Percentiles rank a stretch among this genome's conserved stretches.
Conservation (phyloP, 2,888 invertebrate genomes). For the Cheilosia impressa region DNA sequence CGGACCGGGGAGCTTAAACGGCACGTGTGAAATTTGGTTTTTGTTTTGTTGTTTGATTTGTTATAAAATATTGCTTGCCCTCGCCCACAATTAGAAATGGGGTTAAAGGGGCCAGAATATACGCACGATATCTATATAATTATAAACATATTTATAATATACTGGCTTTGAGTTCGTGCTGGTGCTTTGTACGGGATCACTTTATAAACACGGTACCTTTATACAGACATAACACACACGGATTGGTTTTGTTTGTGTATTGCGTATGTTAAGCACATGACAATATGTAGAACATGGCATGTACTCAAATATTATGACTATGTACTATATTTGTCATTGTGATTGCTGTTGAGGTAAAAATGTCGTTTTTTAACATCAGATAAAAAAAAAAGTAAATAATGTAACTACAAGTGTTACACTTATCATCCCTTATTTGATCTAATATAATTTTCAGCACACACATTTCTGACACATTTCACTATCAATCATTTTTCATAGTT, state of each 20-base stretch:
- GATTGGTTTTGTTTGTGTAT: conserved; percentile 74
- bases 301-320: conserved; percentile 72
- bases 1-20: conserved; percentile 71
- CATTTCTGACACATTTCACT: conserved; percentile 40
- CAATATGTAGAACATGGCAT: conserved; percentile 72
- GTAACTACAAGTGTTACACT: conserved; percentile 34
- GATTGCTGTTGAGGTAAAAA: conserved; percentile 27
- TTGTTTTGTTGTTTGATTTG: conserved; percentile 34
- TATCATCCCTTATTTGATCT: conserved; percentile 15
- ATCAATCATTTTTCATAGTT: conserved; percentile 59
- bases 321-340: conserved; percentile 73
- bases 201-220: conserved; percentile 69
- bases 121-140: conserved; percentile 24
- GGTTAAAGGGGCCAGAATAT: conserved; percentile 20
- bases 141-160: conserved; percentile 47
- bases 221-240: conserved; percentile 70
- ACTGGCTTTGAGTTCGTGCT: conserved; percentile 75
- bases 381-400: conserved; percentile 20
- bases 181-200: conserved; percentile 76
- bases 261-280: conserved; percentile 67
- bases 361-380: conserved; percentile 6
- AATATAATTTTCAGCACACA: conserved; percentile 39
- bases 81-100: conserved; percentile 25
- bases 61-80: conserved; percentile 27
- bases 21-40: conserved; percentile 52